Base-by-base conservation (phyloP, 2,888 invertebrate species). In the Adelognathus sp. region DNA sequence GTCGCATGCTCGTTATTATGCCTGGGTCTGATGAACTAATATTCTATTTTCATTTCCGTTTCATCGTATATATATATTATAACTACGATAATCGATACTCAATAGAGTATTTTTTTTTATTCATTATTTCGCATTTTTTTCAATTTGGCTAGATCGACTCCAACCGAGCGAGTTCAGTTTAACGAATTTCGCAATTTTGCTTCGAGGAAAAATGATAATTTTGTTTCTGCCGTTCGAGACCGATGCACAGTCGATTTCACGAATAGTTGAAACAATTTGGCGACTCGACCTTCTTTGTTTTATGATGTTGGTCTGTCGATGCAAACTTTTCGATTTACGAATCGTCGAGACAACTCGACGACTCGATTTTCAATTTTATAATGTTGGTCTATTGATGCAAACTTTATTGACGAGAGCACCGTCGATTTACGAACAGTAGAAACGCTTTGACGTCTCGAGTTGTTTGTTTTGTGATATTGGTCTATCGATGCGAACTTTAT, bases 51-150 rank as follows among this genome's bases (percentile, higher is more conserved):
- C 21, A 18, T 31, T 24, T 67, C 36, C 18, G 29, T 41, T 74
- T n/a, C n/a, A n/a, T n/a, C n/a, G n/a, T n/a, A n/a, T n/a, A n/a
- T n/a, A n/a, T n/a, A n/a, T n/a, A n/a, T n/a, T n/a, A 50, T 50
- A 18, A 58, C 46, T 74, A 69, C 63, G 5, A 44, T 67, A 72
- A 75, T 60, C 44, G 75, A 44, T 61, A 70, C 71, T 72, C 61
- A 70, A 70, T 54, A 63, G 56, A 69, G 39, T 39, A 69, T 52
- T 46, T 73, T 46, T 21, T n/a, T 64, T 66, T 58, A 5, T 21
- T 64, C 14, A 14, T 33, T 74, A 14, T 52, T 33, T 64, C 6
- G 31, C 36, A 39, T 60, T 74, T 46, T 52, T 33, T 46, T 33
- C 24, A 36, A 41, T 56, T 27, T 33, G 71, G 61, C 73, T 69